phyloP scores from a whole-genome alignment of 2,888 invertebrate genomes.

The Lypha dubia region DNA sequence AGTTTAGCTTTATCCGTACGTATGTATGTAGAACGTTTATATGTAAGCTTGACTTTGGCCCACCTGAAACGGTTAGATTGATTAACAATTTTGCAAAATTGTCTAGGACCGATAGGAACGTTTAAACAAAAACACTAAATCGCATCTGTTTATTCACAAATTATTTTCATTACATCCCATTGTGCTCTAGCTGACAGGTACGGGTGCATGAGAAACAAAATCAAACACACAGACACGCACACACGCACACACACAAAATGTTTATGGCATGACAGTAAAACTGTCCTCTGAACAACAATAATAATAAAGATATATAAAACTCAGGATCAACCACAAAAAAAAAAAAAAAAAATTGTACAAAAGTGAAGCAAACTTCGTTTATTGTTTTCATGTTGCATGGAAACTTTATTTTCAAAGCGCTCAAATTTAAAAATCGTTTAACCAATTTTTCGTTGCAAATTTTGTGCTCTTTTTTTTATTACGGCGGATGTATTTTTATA shows the following conservation, averaged over 20 bases:
- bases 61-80: too few relatives aligned
- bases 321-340: constrained; percentile 51
- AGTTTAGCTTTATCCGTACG: too few relatives aligned
- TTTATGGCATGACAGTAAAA: constrained; percentile 9
- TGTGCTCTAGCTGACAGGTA: constrained; percentile 25
- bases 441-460: constrained; percentile 31
- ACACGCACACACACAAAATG: background rate
- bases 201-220: background rate
- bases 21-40: too few relatives aligned
- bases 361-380: constrained; percentile 32
- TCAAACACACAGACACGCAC: background rate
- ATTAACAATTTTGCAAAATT: too few relatives aligned
- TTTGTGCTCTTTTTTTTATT: background rate
- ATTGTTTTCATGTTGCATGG: constrained; percentile 57
- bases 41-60: too few relatives aligned
- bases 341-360: constrained; percentile 21
- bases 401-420: constrained; percentile 67
- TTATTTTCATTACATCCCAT: too few relatives aligned
- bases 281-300: constrained; percentile 34
- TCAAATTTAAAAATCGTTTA: constrained; percentile 70
- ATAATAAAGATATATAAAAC: constrained; percentile 28
- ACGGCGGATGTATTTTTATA: background rate
- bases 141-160: too few relatives aligned
- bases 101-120: too few relatives aligned
- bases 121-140: too few relatives aligned